phyloP scores from a whole-genome alignment of 2,797 vertebrate genomes.

The Ctenosaura bakeri region DNA sequence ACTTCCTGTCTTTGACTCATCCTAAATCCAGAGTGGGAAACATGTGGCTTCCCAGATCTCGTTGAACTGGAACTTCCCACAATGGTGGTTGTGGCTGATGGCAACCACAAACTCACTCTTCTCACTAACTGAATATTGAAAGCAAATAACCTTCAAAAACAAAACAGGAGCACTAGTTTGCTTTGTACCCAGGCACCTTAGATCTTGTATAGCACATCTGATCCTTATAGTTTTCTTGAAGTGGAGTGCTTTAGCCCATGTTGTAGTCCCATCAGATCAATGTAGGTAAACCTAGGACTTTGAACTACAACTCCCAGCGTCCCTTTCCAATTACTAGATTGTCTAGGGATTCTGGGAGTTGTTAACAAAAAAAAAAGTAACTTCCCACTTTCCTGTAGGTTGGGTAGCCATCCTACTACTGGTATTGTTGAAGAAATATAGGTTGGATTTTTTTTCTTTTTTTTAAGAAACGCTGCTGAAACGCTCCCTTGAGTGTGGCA shows the following conservation, averaged over 20 bases:
- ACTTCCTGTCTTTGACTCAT: background rate
- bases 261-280: background rate
- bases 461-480: background rate
- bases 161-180: background rate
- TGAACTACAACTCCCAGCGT: too few species aligned
- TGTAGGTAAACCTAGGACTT: too few species aligned
- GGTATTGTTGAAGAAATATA: background rate
- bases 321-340: too few species aligned
- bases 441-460: background rate
- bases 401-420: background rate
- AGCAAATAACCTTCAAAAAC: background rate
- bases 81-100: too few species aligned
- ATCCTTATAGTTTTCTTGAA: too few species aligned
- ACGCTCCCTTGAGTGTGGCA: background rate
- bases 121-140: background rate
- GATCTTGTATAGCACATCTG: background rate
- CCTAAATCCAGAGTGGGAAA: too few species aligned
- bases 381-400: too few species aligned
- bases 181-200: background rate
- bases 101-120: too few species aligned
- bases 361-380: too few species aligned
- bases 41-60: too few species aligned
- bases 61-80: too few species aligned
- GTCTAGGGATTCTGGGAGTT: too few species aligned
- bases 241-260: background rate